Percentiles rank a stretch among this genome's conserved stretches.
phyloP scores from a whole-genome alignment of 2,888 invertebrate species.

The Drosophila lacicola region DNA sequence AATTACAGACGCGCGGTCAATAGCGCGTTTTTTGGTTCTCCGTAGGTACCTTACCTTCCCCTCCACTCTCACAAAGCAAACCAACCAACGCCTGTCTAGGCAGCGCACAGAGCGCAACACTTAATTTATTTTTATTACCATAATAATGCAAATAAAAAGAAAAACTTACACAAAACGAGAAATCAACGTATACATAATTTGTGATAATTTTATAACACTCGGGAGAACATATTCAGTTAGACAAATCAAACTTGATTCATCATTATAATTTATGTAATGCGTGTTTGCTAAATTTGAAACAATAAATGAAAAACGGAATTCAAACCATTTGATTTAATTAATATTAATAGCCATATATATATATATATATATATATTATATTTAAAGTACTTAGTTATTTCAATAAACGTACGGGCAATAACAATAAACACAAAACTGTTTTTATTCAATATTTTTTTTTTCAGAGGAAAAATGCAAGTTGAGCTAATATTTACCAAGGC shows the following conservation, averaged over 20 bases:
- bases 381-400: conserved; percentile 12
- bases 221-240: conserved; percentile 36
- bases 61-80: conserved; percentile 11
- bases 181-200: conserved; percentile 68
- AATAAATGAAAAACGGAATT: conserved; percentile 54
- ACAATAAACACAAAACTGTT: background rate
- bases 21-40: conserved; percentile 45
- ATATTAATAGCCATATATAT: conserved; percentile 13
- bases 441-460: background rate
- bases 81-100: conserved; percentile 19
- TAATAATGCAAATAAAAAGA: conserved; percentile 56
- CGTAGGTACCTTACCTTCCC: conserved; percentile 50
- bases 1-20: conserved; percentile 41
- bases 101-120: conserved; percentile 36
- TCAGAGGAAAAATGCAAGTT: background rate
- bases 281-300: conserved; percentile 48
- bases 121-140: conserved; percentile 64
- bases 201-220: conserved; percentile 72
- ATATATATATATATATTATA: conserved; percentile 19
- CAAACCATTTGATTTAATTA: conserved; percentile 15
- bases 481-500: no score
- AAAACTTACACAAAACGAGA: conserved; percentile 53
- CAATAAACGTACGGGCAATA: conserved; percentile 52
- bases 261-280: conserved; percentile 44
- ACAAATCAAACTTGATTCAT: conserved; percentile 33